Evolutionary conservation across 2,113 vertebrate genomes (phyloP).

Genomic region (Poeciliopsis retropinna): DNA sequence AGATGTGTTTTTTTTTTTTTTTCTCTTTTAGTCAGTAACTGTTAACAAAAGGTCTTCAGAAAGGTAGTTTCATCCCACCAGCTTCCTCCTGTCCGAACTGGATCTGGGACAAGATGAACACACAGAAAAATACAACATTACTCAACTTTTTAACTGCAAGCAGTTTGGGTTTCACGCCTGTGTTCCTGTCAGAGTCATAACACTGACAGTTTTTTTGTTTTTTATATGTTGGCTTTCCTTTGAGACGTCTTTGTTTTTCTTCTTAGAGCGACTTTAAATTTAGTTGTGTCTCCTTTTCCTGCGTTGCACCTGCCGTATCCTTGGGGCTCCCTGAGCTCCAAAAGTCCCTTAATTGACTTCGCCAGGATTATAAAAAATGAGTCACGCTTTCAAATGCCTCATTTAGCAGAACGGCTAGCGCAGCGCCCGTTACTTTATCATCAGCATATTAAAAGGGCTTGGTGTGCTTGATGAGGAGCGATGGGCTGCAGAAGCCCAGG

Average conservation of each 20-base stretch:
- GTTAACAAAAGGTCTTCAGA: conserved; percentile 42
- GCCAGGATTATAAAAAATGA: conserved; percentile 70
- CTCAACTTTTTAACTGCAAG: conserved; percentile 49
- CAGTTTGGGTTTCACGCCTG: conserved; percentile 50
- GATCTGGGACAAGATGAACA: conserved; percentile 26
- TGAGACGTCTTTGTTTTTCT: conserved; percentile 27
- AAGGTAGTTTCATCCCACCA: conserved; percentile 7
- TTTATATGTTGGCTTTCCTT: conserved; percentile 12
- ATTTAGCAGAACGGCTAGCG: conserved; percentile 62
- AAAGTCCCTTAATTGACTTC: conserved; percentile 67
- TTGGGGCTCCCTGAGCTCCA: conserved; percentile 38
- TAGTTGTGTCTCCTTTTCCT: conserved; percentile 21
- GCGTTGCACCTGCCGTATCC: conserved; percentile 45
- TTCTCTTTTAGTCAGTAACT: neutral
- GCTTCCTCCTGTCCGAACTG: conserved; percentile 17
- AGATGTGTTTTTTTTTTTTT: too few species aligned
- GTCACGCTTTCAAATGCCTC: conserved; percentile 62
- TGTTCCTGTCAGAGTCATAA: conserved; percentile 20
- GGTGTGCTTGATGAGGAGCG: conserved; percentile 65
- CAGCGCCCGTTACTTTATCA: conserved; percentile 62
- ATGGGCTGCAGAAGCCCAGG: conserved; percentile 50
- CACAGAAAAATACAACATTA: conserved; percentile 39
- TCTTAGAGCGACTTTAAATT: conserved; percentile 28
- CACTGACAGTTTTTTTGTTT: conserved; percentile 21
- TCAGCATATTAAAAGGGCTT: conserved; percentile 53